Evolutionary conservation across 2,797 vertebrate species (phyloP).

Genomic region (Adrianichthys oophorus): DNA sequence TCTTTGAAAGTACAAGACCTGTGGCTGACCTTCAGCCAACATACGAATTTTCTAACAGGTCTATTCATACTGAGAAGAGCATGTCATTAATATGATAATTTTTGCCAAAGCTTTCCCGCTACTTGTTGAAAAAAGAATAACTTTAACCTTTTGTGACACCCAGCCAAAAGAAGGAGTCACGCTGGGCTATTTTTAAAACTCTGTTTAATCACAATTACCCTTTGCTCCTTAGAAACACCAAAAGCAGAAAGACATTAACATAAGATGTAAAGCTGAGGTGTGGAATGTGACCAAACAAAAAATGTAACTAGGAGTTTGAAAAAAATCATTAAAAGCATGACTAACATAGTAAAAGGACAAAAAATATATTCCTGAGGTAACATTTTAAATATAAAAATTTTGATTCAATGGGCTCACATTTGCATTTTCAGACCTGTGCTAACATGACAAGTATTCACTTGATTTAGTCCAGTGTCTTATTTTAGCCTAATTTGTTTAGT

Average conservation of each 20-base stretch:
- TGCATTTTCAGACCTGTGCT: too few species aligned
- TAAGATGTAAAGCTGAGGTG: conserved; percentile 5
- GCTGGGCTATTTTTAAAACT: conserved; percentile 42
- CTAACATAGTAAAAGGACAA: not conserved
- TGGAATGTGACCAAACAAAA: conserved; percentile 6
- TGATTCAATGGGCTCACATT: too few species aligned
- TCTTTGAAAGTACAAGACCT: conserved; percentile 13
- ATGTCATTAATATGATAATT: conserved; percentile 76
- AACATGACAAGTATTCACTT: not conserved
- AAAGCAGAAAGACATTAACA: conserved; percentile 4
- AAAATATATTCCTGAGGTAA: too few species aligned
- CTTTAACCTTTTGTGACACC: conserved; percentile 61
- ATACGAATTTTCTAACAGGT: conserved; percentile 55
- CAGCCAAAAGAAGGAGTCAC: conserved; percentile 49
- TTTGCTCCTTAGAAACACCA: conserved; percentile 20
- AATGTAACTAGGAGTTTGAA: not conserved
- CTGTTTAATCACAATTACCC: conserved; percentile 39
- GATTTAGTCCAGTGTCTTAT: too few species aligned
- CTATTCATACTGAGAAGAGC: conserved; percentile 68
- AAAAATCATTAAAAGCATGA: not conserved
- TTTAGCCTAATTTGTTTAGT: too few species aligned
- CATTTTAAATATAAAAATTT: too few species aligned
- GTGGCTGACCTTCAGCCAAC: conserved; percentile 70
- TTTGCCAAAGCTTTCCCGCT: conserved; percentile 41
- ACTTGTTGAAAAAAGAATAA: conserved; percentile 54